Evolutionary conservation across 2,888 invertebrate species (phyloP), one percentile per base, ranked within the genome.

Genomic region (Notodonta ziczac): DNA sequence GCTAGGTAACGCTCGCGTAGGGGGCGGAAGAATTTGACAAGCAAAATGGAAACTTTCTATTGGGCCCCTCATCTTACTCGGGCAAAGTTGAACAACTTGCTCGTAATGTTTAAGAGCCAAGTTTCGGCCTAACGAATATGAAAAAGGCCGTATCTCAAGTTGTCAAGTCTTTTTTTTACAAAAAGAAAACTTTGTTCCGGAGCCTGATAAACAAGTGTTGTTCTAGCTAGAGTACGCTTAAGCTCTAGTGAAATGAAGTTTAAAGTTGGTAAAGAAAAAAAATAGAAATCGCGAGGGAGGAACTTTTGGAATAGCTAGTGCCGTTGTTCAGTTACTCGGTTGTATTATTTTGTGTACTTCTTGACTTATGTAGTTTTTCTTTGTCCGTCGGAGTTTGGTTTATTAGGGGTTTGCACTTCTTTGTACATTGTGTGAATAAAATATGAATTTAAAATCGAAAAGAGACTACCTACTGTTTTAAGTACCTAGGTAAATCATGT

Each of bases 21-120:
- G 52, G 54, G 66, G 62, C 62, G 64, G 69, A 70, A 70, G 70
- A 82, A 82, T 82, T 84, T 81, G 83, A 84, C 82, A 76, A 76
- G 82, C 70, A 77, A 82, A 82, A 80, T 82, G 77, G 67, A 80
- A 86, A 86, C 76, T 86, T 85, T 76, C 71, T 80, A 85, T 82
- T 81, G 79, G 69, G 72, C 58, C 73, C 70, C 79, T 77, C 81
- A 76, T 83, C 80, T 74, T 63, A 66, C 63, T 67, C 59, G 58
- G 59, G 63, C 56, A 65, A 74, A 80, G 70, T 79, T 78, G 59
- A 52, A 55, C 63, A 66, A 74, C 63, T 74, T 74, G 54, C 57
- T 68, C 56, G 54, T 62, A 78, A 80, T 78, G 80, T 86, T 85
- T 84, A 85, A 86, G 80, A 84, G 82, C 74, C 72, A 84, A 85